Evolutionary conservation across 2,888 invertebrate genomes (phyloP).

Genomic region (Ochlodes sylvanus): DNA sequence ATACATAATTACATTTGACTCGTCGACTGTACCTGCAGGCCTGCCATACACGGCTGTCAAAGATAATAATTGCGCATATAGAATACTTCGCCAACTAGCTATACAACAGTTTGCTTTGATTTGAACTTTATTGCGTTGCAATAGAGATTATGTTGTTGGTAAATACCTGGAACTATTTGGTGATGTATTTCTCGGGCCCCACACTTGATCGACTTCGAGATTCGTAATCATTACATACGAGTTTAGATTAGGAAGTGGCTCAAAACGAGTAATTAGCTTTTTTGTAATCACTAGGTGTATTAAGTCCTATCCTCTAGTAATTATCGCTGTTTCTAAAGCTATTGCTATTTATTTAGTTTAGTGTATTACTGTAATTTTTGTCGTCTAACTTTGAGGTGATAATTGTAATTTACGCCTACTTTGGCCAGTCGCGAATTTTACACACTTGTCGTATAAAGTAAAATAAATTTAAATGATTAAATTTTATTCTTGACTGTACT

Average conservation of each 20-base stretch:
- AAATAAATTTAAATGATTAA: neutral
- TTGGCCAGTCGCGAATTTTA: no score
- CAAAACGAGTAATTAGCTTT: slow-evolving; percentile 66
- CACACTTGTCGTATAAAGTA: no score
- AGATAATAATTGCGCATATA: slow-evolving; percentile 80
- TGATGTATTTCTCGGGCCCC: slow-evolving; percentile 60
- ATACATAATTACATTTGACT: slow-evolving; percentile 54
- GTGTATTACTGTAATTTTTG: slow-evolving; percentile 10
- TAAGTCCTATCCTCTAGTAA: slow-evolving; percentile 25
- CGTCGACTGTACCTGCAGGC: slow-evolving; percentile 62
- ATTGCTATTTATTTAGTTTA: neutral
- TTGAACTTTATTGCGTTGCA: slow-evolving; percentile 47
- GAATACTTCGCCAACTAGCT: slow-evolving; percentile 65
- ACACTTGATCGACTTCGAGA: slow-evolving; percentile 75
- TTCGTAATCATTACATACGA: slow-evolving; percentile 69
- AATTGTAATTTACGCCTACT: neutral
- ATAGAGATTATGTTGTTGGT: slow-evolving; percentile 46
- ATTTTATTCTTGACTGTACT: slow-evolving; percentile 1
- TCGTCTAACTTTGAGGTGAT: slow-evolving; percentile 2
- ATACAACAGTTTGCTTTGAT: slow-evolving; percentile 53
- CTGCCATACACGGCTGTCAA: slow-evolving; percentile 73
- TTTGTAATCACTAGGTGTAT: slow-evolving; percentile 47
- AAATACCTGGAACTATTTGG: slow-evolving; percentile 40
- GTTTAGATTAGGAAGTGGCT: slow-evolving; percentile 69
- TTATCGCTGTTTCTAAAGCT: slow-evolving; percentile 13